Evolutionary conservation across 2,113 vertebrate genomes (phyloP), one percentile per base, ranked within the genome.

Genomic region (Tursiops truncatus): DNA sequence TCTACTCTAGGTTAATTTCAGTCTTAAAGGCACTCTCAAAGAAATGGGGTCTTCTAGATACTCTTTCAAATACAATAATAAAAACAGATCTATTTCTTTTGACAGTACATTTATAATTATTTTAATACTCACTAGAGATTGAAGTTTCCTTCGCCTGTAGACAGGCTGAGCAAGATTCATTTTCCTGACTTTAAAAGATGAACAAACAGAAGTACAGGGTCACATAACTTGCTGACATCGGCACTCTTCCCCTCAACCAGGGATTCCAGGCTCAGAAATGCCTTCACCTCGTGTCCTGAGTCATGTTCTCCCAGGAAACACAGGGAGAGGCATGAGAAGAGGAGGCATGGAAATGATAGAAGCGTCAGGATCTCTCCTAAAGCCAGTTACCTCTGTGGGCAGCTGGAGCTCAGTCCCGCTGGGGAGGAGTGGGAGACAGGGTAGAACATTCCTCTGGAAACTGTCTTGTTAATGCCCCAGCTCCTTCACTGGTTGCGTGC

Each of bases 51-150:
- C 53, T 68, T 47, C 56, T 65, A n/a, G 11, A 33, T 62, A 79
- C 82, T 92, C 38, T 86, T 94, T 83, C 87, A 65, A 95, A n/a
- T 65, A 60, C 86, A 81, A 92, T 80, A 89, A 67, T 84, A 33
- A 73, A 80, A 60, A 67, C 20, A 85, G 68, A 20, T 28, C 36
- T 47, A 5, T 36, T 17, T 62, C 31, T 90, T 89, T 80, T 50
- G 38, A 53, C 28, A 79, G 41, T 56, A 9, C 25, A 26, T 81
- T 65, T n/a, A 65, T 9, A 88, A 17, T 65, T 44, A 41, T 74
- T 71, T 86, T 56, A 41, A 71, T 62, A 44, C 21, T 89, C 58
- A 6, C 23, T 89, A 3, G n/a, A 89, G 56, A 63, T 23, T 26
- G 18, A 86, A 86, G 90, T 87, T 31, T 79, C 56, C 58, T 77